Evolutionary conservation across 2,797 vertebrate genomes (phyloP), one percentile per base, ranked within the genome.

Genomic region (Acestrorhynchus altus): DNA sequence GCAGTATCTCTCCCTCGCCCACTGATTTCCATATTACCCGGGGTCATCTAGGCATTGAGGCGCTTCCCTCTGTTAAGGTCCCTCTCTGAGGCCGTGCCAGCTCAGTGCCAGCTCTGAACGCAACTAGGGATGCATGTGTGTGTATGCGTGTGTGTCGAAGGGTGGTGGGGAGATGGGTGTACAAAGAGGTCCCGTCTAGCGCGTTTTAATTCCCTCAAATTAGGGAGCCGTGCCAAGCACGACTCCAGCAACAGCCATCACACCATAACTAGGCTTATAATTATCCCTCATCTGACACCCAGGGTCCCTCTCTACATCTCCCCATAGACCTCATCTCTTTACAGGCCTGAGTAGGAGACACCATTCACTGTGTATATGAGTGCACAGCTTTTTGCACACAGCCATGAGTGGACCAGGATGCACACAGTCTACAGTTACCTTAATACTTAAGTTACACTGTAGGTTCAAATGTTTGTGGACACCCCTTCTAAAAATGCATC

Each of bases 191-290:
- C 71, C 51, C 77, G 49, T 90, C 86, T 83, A 90, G 84, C 87
- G 86, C 84, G 87, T 92, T 92, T 86, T 89, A 90, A 90, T 84
- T 89, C 86, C 79, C 84, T 86, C 86, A 90, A 91, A 91, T 84
- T 67, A 72, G 67, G 85, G 84, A 83, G 72, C 68, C 20, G 63
- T 84, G 91, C 90, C 90, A 93, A 89, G 47, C 22, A 13, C 40
- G 56, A 81, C 70, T 69, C 79, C 77, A 74, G 80, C 85, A 72
- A 80, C 86, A 74, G 74, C 84, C 81, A 85, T 85, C 80, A 39
- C 79, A 56, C 85, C 66, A 78, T 72, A 87, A 87, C 86, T 51
- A 82, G 82, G 80, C 86, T 84, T 78, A 83, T 91, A 90, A 92
- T 91, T 90, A 86, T 86, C 74, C 83, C 89, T 87, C 86, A 59